Percentiles rank a stretch among this genome's conserved stretches.
These are phyloP conservation scores for Mormyrus proboscirostris DNA, from an alignment of 2,797 vertebrate species.

Conservation along the genomic window DNA sequence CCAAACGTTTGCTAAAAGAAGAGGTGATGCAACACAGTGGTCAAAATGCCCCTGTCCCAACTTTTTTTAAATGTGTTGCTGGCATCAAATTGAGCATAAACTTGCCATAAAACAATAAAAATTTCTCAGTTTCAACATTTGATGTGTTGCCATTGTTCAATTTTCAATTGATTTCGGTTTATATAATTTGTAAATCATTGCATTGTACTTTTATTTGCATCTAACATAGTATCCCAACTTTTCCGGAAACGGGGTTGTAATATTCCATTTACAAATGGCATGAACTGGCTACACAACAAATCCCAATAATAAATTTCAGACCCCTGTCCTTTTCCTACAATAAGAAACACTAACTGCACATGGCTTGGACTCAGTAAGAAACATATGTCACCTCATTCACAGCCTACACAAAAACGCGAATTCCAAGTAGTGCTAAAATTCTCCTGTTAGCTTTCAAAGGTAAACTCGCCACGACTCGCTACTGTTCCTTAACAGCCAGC, in stretches of 20 bases:
- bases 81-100: background rate
- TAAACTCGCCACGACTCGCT: background rate
- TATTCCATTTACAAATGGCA: conserved; percentile 28
- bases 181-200: background rate
- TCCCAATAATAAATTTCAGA: conserved; percentile 25
- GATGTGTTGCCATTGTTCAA: background rate
- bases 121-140: background rate
- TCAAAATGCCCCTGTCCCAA: background rate
- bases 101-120: background rate
- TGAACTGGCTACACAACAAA: conserved; percentile 30
- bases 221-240: background rate
- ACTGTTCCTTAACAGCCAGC: background rate
- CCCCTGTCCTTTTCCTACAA: background rate
- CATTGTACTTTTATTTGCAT: background rate
- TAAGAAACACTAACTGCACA: background rate
- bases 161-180: background rate
- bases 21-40: background rate
- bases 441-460: conserved; percentile 9
- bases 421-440: conserved; percentile 20
- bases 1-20: background rate
- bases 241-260: background rate
- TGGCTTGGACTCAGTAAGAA: background rate
- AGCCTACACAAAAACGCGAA: background rate
- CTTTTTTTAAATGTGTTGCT: background rate
- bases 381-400: background rate